Base-by-base conservation (phyloP, 2,113 vertebrate genomes). In the Lagopus muta region DNA sequence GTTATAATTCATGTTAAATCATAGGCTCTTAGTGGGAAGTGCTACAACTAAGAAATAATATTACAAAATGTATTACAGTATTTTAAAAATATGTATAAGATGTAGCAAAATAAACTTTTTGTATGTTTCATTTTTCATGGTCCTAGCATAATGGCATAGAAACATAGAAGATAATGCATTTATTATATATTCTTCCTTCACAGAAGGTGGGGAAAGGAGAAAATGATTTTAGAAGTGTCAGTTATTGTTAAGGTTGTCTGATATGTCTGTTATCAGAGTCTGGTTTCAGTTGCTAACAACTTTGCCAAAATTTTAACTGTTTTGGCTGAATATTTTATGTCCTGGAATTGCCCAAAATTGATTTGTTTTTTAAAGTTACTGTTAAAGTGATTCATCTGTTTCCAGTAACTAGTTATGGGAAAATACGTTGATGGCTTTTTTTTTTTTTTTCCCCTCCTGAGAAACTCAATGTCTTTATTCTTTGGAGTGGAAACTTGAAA, bases 371-470 rank as follows among this genome's bases (percentile, higher is more conserved):
- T 55, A 75, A 81, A 93, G 94, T 91, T 80, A 25, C 43, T 60
- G 14, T 75, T 42, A 77, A 92, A 82, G 48, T 62, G 40, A 70
- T 94, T 95, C 45, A 85, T 91, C 84, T 88, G 32, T 85, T 92
- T 91, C 81, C 84, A 95, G 72, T 55, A 89, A 58, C 60, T 38
- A 64, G 42, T 87, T 92, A 93, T 94, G 75, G 87, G 89, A 96
- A 95, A 94, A 80, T 77, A 72, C 14, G 54, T 62, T 82, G 54
- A 90, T 83, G 75, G 43, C n/a, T 3, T 4, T 7, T 45, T 19
- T 20, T 50, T n/a, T 57, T 6, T 9, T 3, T 2, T 2, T 17
- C 3, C 27, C n/a, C 32, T 47, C 25, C 36, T 74, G 65, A 73
- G 86, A 91, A 91, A 62, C 14, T 52, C 30, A 15, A 7, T 88